Conservation (phyloP, 2,113 vertebrate genomes). For the Cyrtonyx montezumae region DNA sequence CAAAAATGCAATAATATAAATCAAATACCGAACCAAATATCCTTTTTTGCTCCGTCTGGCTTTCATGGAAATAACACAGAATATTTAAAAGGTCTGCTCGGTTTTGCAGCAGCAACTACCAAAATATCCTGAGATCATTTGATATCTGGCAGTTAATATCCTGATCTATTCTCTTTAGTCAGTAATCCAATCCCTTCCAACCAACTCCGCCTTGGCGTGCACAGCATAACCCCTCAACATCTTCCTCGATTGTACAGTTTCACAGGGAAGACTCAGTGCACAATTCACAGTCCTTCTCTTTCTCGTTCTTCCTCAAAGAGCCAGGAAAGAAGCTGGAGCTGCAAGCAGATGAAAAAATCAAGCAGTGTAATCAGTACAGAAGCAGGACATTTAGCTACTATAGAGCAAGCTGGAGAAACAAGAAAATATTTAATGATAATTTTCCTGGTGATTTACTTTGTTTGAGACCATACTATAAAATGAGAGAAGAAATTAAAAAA, state of each 20-base stretch:
- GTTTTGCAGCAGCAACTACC: slow-evolving; percentile 33
- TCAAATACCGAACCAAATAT: slow-evolving; percentile 26
- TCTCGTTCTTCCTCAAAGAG: background rate
- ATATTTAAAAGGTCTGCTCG: slow-evolving; percentile 52
- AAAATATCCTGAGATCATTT: slow-evolving; percentile 60
- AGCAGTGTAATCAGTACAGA: background rate
- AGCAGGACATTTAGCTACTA: background rate
- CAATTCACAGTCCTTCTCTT: slow-evolving; percentile 23
- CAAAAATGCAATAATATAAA: slow-evolving; percentile 41
- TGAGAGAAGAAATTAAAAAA: background rate
- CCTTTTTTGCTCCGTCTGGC: background rate
- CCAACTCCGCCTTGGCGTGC: background rate
- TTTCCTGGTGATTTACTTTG: slow-evolving; percentile 26
- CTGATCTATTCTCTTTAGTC: slow-evolving; percentile 52
- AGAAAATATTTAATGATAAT: slow-evolving; percentile 37
- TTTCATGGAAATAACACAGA: background rate
- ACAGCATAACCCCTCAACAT: background rate
- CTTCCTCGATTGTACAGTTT: background rate
- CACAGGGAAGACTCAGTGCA: background rate
- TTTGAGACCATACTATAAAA: background rate
- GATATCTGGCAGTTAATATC: slow-evolving; percentile 66
- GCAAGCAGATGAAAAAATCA: background rate
- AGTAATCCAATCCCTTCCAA: slow-evolving; percentile 28
- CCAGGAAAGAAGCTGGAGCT: slow-evolving; percentile 27
- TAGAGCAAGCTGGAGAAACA: background rate